phyloP scores from a whole-genome alignment of 2,888 invertebrate genomes.

The Phrixothrix hirtus region DNA sequence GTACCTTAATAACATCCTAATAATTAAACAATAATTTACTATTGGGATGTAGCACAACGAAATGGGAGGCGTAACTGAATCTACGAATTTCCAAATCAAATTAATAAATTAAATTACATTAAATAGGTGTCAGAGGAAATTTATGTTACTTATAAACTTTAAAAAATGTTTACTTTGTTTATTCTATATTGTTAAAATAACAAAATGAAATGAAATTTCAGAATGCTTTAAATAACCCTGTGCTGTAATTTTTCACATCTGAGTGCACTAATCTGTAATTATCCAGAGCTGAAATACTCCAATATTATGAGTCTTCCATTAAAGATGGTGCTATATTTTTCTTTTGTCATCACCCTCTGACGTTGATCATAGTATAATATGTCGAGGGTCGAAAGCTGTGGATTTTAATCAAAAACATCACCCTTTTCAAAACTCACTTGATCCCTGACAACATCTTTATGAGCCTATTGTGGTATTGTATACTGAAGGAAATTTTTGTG shows the following conservation, averaged over 20 bases:
- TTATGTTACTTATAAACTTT: slow-evolving; percentile 4
- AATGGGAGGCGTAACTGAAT: too few relatives aligned
- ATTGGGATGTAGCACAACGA: too few relatives aligned
- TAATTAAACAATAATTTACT: too few relatives aligned
- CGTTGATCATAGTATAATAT: slow-evolving; percentile 30
- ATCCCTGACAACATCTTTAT: slow-evolving; percentile 24
- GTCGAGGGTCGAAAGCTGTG: slow-evolving; percentile 21
- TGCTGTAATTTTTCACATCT: slow-evolving; percentile 10
- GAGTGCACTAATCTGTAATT: slow-evolving; percentile 16
- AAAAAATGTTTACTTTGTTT: too few relatives aligned
- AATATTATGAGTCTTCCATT: slow-evolving; percentile 19
- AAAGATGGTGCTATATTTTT: slow-evolving; percentile 24
- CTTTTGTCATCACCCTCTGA: slow-evolving; percentile 25
- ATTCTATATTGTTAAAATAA: too few relatives aligned
- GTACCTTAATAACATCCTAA: too few relatives aligned
- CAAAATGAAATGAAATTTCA: too few relatives aligned
- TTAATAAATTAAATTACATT: neutral
- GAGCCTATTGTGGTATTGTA: slow-evolving; percentile 12
- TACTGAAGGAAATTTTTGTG: slow-evolving; percentile 10
- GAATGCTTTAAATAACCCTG: too few relatives aligned
- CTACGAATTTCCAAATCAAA: too few relatives aligned
- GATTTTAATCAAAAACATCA: slow-evolving; percentile 31
- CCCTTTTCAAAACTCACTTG: slow-evolving; percentile 28
- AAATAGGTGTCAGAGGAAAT: neutral
- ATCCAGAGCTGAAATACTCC: slow-evolving; percentile 10